These are phyloP conservation scores for Creontiades dilutus DNA, from an alignment of 2,888 invertebrate species.

Conservation along the genomic window DNA sequence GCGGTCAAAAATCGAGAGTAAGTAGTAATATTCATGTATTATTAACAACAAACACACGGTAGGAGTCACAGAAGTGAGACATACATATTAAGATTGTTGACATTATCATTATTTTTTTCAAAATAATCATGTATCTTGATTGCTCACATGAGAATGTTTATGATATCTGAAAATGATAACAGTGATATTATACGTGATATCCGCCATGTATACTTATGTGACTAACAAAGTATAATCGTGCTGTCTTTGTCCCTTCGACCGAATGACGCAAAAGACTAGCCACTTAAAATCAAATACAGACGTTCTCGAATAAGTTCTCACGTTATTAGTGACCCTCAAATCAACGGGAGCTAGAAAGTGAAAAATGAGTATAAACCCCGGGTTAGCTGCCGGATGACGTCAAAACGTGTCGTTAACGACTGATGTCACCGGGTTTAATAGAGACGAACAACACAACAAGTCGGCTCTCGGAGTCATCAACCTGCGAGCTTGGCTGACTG, in stretches of 20 bases:
- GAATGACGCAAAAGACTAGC: neutral
- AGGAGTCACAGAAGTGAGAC: no score
- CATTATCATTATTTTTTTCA: no score
- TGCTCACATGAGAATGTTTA: no score
- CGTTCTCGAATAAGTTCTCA: neutral
- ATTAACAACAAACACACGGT: no score
- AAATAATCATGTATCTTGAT: no score
- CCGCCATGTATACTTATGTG: no score
- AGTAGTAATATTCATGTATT: no score
- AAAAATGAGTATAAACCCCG: slow-evolving; percentile 20
- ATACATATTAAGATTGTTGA: no score
- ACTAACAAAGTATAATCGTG: neutral
- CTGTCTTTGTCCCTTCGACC: neutral
- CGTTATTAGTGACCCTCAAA: neutral
- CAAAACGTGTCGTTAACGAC: neutral
- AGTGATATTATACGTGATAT: no score
- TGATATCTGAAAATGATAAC: no score
- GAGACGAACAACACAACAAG: neutral
- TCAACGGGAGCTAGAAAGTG: neutral
- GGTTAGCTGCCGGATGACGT: slow-evolving; percentile 4
- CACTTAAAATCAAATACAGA: neutral
- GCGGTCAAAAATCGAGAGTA: no score
- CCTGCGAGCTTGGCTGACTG: neutral
- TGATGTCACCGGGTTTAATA: neutral
- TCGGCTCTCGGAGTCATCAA: neutral